Base-by-base conservation (phyloP, 2,888 invertebrate species). In the Venusia cambrica region DNA sequence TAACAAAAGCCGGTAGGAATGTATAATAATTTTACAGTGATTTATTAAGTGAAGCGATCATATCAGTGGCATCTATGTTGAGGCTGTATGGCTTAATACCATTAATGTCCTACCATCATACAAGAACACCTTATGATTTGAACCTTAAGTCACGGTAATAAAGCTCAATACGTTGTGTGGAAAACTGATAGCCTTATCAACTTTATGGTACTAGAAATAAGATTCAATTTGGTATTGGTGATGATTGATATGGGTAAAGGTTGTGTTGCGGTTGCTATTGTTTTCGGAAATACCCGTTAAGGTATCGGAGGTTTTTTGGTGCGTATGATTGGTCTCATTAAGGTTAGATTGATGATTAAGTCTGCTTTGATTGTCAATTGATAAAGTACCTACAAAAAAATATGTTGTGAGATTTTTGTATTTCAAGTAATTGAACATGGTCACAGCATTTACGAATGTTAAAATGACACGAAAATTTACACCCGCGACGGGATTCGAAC, bases 281-380 rank as follows among this genome's bases (percentile, higher is more conserved):
- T 55, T 54, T 51, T 54, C 37, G 41, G 20, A 42, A 43, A 35
- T 33, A 35, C 38, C 47, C 31, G 41, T 37, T 43, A 36, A 13
- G 5, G 25, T 36, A 32, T 43, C 43, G 32, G 22, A 33, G 46
- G 10, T 20, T 39, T 49, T 51, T 51, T 51, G 53, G 62, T 51
- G 57, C 53, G 48, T 56, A 54, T 54, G 64, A 59, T 65, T 51
- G 49, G 47, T 42, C 61, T 65, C 62, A 69, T 30, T 76, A 71
- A 54, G 65, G 70, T 68, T 60, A 70, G 72, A 77, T 79, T 76
- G 71, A 79, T 77, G 72, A 74, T n/a, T n/a, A n/a, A 21, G 3
- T 11, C 11, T 0, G 11, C 5, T 19, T 0, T 2, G 3, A 26
- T 5, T 3, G 6, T 6, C 5, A 2, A 26, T 16, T 26, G 4